Conservation (phyloP, 2,113 vertebrate genomes). For the Perognathus longimembris region DNA sequence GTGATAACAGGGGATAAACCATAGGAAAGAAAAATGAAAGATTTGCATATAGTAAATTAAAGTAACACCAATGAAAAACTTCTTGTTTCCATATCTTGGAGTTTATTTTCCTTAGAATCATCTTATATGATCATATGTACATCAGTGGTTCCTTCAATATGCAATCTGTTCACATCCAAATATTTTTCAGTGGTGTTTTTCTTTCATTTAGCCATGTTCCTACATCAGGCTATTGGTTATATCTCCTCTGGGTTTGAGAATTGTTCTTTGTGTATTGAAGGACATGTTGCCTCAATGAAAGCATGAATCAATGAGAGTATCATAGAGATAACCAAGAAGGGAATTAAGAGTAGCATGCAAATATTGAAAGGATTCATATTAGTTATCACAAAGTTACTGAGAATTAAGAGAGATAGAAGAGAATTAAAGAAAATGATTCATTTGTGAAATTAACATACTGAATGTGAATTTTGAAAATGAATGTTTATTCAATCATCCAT, state of each 20-base stretch:
- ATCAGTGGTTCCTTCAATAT: too few relatives aligned
- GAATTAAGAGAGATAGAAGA: too few relatives aligned
- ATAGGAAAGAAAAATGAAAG: too few relatives aligned
- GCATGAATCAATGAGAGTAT: neutral
- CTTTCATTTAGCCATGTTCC: neutral
- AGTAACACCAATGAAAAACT: too few relatives aligned
- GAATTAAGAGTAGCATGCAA: neutral
- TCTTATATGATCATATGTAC: too few relatives aligned
- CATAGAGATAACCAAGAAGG: neutral
- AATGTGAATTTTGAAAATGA: slow-evolving; percentile 22
- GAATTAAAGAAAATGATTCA: neutral
- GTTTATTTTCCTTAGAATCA: too few relatives aligned
- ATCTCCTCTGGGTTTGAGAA: slow-evolving; percentile 43
- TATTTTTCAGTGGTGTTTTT: neutral
- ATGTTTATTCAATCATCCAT: too few relatives aligned
- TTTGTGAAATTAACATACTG: slow-evolving; percentile 18
- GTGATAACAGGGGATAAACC: too few relatives aligned
- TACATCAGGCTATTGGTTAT: neutral
- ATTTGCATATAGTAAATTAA: too few relatives aligned
- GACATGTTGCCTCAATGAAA: slow-evolving; percentile 17
- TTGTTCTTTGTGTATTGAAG: slow-evolving; percentile 16
- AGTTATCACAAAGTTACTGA: neutral
- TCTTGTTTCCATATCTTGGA: too few relatives aligned
- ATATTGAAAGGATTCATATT: slow-evolving; percentile 35
- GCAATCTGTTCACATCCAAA: too few relatives aligned